A percentile compares a stretch with the other conserved stretches of the same genome.
Evolutionary conservation across 2,113 vertebrate species (phyloP).

Genomic region (Anarhynchus alexandrinus): DNA sequence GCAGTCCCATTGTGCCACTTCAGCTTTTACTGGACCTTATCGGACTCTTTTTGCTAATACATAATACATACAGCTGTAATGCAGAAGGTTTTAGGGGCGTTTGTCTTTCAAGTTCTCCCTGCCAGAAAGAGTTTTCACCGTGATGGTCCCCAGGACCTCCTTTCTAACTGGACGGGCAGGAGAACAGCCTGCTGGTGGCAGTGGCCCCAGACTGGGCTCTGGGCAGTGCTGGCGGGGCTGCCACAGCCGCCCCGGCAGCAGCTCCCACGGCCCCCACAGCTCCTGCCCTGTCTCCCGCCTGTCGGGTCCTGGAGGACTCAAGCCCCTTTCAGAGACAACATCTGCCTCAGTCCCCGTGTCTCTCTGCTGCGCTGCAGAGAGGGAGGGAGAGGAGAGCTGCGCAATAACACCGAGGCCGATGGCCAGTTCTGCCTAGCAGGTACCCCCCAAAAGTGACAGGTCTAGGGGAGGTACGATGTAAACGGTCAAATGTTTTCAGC

Average conservation of each 20-base stretch:
- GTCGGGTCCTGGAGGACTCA: background rate
- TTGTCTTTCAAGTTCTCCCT: background rate
- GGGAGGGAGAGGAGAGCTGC: no score
- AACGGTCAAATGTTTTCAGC: accelerated
- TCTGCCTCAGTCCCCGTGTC: background rate
- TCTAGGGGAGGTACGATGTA: accelerated
- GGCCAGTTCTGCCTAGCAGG: background rate
- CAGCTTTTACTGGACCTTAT: background rate
- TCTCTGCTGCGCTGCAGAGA: background rate
- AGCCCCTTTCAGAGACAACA: background rate
- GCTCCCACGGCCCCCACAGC: background rate
- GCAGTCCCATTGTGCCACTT: background rate
- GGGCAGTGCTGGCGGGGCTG: background rate
- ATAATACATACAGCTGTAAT: background rate
- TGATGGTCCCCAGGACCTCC: background rate
- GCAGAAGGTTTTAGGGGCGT: background rate
- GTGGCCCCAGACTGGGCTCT: background rate
- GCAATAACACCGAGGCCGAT: accelerated
- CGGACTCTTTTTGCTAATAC: background rate
- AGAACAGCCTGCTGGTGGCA: background rate
- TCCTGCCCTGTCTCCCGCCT: background rate
- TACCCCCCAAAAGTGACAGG: background rate
- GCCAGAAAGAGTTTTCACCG: background rate
- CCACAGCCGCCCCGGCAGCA: background rate
- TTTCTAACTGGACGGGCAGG: accelerated